Conservation (phyloP, 2,113 vertebrate genomes). For the Hippolais icterina region DNA sequence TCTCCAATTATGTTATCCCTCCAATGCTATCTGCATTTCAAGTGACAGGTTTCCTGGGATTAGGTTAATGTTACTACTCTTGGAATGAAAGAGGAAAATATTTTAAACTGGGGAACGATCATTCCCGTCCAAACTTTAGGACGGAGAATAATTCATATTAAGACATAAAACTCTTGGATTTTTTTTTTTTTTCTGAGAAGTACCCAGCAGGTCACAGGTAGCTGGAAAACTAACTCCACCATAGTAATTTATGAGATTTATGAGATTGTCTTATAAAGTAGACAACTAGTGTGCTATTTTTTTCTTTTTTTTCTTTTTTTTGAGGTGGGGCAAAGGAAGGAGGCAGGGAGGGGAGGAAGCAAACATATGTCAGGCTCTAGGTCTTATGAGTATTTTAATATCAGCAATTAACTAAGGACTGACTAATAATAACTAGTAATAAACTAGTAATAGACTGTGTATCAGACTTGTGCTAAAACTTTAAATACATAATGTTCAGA, state of each 20-base stretch:
- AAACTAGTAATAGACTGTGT: neutral
- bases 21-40: neutral
- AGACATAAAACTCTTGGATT: neutral
- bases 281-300: neutral
- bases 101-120: slow-evolving; percentile 11
- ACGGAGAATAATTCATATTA: slow-evolving; percentile 6
- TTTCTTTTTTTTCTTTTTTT: neutral
- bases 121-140: neutral
- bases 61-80: neutral
- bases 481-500: neutral
- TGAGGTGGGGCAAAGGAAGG: neutral
- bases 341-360: neutral
- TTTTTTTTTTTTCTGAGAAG: neutral
- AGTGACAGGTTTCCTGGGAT: neutral
- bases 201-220: neutral
- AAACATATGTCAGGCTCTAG: neutral
- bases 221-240: neutral
- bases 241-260: neutral
- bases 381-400: neutral
- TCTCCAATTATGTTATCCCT: neutral
- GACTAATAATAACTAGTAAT: too few species aligned
- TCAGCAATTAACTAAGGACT: neutral
- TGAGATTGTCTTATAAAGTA: neutral
- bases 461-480: neutral
- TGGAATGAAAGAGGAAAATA: neutral